Evolutionary conservation across 1,140 invertebrate species (phyloP).

Genomic region (Drosophila willistoni): DNA sequence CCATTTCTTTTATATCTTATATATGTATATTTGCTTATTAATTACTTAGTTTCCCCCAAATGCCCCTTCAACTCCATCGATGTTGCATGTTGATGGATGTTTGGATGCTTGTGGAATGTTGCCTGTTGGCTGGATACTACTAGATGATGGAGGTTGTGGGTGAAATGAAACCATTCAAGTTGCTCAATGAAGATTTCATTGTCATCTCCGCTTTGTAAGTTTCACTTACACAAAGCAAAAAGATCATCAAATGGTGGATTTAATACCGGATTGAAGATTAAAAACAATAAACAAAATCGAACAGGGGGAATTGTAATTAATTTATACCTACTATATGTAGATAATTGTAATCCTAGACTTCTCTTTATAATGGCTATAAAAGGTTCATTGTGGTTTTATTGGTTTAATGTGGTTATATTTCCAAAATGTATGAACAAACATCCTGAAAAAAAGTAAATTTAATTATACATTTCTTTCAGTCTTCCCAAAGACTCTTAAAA

Average conservation of each 20-base stretch:
- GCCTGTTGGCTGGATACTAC: neutral
- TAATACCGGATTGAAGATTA: neutral
- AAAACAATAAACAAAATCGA: too few species aligned
- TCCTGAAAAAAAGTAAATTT: too few species aligned
- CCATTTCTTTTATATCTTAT: conserved; percentile 53
- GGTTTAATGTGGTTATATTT: too few species aligned
- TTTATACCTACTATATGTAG: too few species aligned
- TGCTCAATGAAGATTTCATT: conserved; percentile 52
- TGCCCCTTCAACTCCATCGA: conserved; percentile 14
- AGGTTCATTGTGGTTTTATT: too few species aligned
- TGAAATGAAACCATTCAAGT: conserved; percentile 72
- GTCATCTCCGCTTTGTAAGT: conserved; percentile 44
- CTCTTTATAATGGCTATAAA: too few species aligned
- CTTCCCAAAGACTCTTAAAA: too few species aligned
- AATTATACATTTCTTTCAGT: too few species aligned
- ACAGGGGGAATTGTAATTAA: too few species aligned
- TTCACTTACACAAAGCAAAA: conserved; percentile 47
- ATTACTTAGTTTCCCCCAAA: conserved; percentile 45
- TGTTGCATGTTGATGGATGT: conserved; percentile 65
- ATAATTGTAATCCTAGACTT: too few species aligned
- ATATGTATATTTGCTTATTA: conserved; percentile 60
- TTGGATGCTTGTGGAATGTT: conserved; percentile 24
- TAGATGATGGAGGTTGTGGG: conserved; percentile 66
- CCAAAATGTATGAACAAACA: too few species aligned
- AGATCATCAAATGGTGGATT: neutral